Evolutionary conservation across 2,797 vertebrate genomes (phyloP).

Genomic region (Rallus crepitans): DNA sequence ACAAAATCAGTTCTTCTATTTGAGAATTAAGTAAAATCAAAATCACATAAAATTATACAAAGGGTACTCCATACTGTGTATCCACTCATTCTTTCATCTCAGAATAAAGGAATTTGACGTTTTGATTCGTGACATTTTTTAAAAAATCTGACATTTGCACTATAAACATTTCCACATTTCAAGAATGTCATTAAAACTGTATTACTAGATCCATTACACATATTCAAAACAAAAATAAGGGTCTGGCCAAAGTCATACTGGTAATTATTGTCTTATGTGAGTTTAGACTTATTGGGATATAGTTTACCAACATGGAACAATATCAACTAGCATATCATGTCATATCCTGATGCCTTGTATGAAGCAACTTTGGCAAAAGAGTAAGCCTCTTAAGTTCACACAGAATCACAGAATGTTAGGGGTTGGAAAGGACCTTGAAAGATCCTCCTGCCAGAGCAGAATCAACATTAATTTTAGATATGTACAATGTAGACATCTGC

Average conservation of each 20-base stretch:
- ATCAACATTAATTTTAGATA: not conserved
- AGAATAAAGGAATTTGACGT: not conserved
- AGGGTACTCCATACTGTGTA: not conserved
- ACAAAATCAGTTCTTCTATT: not conserved
- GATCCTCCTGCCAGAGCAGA: too few species aligned
- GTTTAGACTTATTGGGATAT: not conserved
- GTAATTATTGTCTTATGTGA: not conserved
- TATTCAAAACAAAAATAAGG: not conserved
- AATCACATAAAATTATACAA: not conserved
- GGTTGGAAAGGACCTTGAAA: too few species aligned
- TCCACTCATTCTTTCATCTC: not conserved
- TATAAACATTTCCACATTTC: not conserved
- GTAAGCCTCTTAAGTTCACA: not conserved
- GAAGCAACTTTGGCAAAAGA: not conserved
- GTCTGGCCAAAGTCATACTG: not conserved
- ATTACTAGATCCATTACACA: not conserved
- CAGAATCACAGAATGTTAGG: too few species aligned
- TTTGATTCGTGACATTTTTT: not conserved
- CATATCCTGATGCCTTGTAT: not conserved
- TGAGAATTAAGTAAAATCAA: not conserved
- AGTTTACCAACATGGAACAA: not conserved
- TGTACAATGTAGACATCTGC: not conserved
- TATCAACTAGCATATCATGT: not conserved
- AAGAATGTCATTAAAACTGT: not conserved
- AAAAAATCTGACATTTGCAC: not conserved